Conservation (phyloP, 2,797 vertebrate genomes). For the Myotis pilosus region DNA sequence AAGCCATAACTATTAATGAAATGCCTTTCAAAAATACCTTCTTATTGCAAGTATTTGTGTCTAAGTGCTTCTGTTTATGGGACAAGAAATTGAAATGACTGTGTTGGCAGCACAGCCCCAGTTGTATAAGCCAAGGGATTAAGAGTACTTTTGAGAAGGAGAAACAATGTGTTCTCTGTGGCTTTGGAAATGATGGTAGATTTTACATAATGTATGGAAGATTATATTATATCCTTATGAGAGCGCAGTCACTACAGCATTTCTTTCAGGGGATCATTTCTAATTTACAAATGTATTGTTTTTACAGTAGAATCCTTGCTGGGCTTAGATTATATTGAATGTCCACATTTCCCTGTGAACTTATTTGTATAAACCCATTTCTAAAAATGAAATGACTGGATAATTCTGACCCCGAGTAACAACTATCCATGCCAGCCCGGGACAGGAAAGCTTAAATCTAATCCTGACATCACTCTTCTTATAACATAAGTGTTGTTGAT, state of each 20-base stretch:
- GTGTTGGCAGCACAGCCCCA: slow-evolving; percentile 39
- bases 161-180: slow-evolving; percentile 43
- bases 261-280: slow-evolving; percentile 28
- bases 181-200: slow-evolving; percentile 60
- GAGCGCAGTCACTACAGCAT: not conserved
- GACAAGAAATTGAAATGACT: slow-evolving; percentile 61
- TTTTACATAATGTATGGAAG: slow-evolving; percentile 38
- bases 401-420: slow-evolving; percentile 30
- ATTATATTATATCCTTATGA: slow-evolving; percentile 37
- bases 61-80: slow-evolving; percentile 61
- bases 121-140: slow-evolving; percentile 60
- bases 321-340: not conserved
- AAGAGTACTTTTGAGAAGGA: slow-evolving; percentile 60
- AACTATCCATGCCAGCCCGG: not conserved
- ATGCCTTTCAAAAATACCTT: slow-evolving; percentile 19
- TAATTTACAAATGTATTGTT: slow-evolving; percentile 37
- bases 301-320: slow-evolving; percentile 30
- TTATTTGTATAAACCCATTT: slow-evolving; percentile 54
- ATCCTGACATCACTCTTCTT: slow-evolving; percentile 51
- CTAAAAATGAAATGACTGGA: slow-evolving; percentile 55
- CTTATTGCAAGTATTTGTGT: slow-evolving; percentile 39
- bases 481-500: slow-evolving; percentile 18
- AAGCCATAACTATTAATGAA: slow-evolving; percentile 19
- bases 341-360: not conserved
- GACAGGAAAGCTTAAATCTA: slow-evolving; percentile 41